These are phyloP conservation scores for Tamandua tetradactyla DNA, from an alignment of 2,797 vertebrate genomes.

Conservation along the genomic window DNA sequence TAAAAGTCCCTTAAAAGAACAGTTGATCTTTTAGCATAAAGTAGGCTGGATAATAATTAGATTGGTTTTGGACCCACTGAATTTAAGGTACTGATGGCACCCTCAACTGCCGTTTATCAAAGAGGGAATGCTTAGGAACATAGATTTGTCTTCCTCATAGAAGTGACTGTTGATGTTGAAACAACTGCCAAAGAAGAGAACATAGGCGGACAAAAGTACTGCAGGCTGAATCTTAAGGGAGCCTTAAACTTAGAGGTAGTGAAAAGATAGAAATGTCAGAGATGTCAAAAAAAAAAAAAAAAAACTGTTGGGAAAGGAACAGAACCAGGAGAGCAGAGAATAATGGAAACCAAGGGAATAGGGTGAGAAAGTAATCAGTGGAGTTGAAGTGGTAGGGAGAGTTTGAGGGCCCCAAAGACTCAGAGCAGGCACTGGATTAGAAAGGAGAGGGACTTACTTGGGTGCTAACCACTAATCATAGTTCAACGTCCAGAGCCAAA, in stretches of 20 bases:
- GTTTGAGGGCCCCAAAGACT: background rate
- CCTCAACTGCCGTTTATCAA: background rate
- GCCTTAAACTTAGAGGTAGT: background rate
- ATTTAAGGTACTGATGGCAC: background rate
- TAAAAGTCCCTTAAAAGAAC: background rate
- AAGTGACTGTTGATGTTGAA: background rate
- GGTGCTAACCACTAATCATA: background rate
- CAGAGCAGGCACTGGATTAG: background rate
- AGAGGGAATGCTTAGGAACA: background rate
- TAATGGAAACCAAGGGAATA: background rate
- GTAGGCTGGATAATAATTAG: background rate
- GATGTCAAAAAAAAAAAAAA: background rate
- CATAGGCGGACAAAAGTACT: background rate
- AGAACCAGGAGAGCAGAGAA: background rate
- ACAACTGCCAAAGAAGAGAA: background rate
- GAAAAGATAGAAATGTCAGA: background rate
- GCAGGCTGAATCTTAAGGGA: background rate
- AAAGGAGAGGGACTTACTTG: background rate
- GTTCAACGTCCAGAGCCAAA: background rate
- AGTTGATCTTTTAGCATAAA: background rate
- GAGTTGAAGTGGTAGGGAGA: background rate
- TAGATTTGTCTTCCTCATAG: background rate
- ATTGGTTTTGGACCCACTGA: background rate
- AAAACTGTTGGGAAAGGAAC: background rate
- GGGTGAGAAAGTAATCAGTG: background rate